phyloP scores from a whole-genome alignment of 1,140 invertebrate genomes.

The Diprion similis region DNA sequence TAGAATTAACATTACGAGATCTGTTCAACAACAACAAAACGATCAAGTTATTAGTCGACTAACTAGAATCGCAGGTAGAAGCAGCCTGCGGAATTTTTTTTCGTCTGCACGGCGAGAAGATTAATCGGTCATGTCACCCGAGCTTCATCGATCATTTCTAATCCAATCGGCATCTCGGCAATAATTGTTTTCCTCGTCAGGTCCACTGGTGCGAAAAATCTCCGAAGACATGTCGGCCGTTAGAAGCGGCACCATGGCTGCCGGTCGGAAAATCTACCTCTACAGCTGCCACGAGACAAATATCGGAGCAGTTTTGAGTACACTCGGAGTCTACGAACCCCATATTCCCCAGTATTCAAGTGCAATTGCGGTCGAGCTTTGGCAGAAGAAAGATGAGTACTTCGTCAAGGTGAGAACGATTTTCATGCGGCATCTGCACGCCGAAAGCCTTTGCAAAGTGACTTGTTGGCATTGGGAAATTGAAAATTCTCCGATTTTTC shows the following conservation, averaged over 20 bases:
- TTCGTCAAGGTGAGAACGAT: constrained; percentile 20
- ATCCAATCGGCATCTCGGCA: too few species aligned
- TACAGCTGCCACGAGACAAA: constrained; percentile 74
- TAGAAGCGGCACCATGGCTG: constrained; percentile 42
- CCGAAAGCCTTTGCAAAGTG: too few species aligned
- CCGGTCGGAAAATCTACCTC: constrained; percentile 60
- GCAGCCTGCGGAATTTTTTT: too few species aligned
- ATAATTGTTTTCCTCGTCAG: constrained; percentile 35
- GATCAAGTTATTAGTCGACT: too few species aligned
- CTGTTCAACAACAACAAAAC: too few species aligned
- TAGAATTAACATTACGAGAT: too few species aligned
- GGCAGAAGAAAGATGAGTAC: constrained; percentile 7
- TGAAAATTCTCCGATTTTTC: not conserved
- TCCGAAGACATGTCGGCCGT: constrained; percentile 54
- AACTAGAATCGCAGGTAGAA: too few species aligned
- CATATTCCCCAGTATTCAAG: constrained; percentile 22
- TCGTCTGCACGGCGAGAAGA: too few species aligned
- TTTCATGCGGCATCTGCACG: too few species aligned
- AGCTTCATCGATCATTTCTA: too few species aligned
- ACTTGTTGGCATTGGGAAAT: too few species aligned
- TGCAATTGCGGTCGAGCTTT: constrained; percentile 22
- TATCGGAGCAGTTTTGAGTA: constrained; percentile 68
- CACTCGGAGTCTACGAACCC: constrained; percentile 67
- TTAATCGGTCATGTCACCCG: too few species aligned
- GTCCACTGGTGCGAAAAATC: constrained; percentile 63